Base-by-base conservation (phyloP, 2,113 vertebrate genomes). In the Isurus oxyrinchus region DNA sequence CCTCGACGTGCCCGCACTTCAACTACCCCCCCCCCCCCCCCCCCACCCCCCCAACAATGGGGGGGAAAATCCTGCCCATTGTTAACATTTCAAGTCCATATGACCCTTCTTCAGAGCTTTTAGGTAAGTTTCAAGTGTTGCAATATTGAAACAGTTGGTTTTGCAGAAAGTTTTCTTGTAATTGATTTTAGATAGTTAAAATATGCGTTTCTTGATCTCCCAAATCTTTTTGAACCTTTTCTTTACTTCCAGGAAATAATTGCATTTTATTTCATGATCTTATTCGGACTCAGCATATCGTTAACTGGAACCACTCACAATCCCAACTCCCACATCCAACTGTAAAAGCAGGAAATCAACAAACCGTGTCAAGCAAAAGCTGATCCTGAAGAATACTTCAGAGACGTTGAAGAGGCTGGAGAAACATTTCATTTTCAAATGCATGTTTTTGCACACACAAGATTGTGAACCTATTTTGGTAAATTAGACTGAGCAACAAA, bases 251-350 rank as follows among this genome's bases (percentile, higher is more conserved):
- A 95, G 67, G 94, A 76, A 95, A 76, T 95, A 27, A 76, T 76
- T 55, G 66, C 94, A 72, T 67, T 95, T 95, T 95, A 95, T 13
- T 95, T 72, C 67, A 95, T 95, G 94, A 69, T 72, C 6, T 21
- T 95, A 72, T 76, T 69, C 5, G 53, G 94, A 95, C 16, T 53
- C n/a, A 35, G 23, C 67, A 53, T 27, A 11, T 69, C 53, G 94
- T 55, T 49, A 72, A 95, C 25, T 72, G 67, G 66, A 69, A 72
- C 4, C 4, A 11, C 6, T 16, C 63, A 76, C 14, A 16, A 95
- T 53, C 21, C 21, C 61, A 40, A 40, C n/a, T 53, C 61, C 40
- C 44, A 53, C 44, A 13, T 72, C 44, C 94, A 55, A 49, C 27
- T 27, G 44, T 95, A 14, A 53, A 19, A 72, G 25, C 40, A 55